Evolutionary conservation across 2,888 invertebrate genomes (phyloP).

Genomic region (Machimus rusticus): DNA sequence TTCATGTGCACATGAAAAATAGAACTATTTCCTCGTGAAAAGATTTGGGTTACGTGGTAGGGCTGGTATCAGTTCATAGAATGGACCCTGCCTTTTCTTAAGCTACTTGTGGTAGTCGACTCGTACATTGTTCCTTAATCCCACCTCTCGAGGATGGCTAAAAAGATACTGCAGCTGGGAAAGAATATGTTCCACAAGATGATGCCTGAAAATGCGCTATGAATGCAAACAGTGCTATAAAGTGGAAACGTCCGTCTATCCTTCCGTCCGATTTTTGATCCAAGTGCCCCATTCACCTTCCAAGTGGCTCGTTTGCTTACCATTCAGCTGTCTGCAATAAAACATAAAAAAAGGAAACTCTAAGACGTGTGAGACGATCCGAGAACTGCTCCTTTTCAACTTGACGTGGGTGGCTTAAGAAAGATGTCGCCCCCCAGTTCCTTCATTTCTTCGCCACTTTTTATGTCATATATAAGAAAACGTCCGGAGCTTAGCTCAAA

Average conservation of each 20-base stretch:
- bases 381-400: not conserved
- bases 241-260: not conserved
- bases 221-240: not conserved
- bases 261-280: not conserved
- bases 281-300: not conserved
- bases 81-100: not conserved
- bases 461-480: constrained; percentile 1
- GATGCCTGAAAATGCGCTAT: not conserved
- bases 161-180: not conserved
- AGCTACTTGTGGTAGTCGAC: not conserved
- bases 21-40: not conserved
- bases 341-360: not conserved
- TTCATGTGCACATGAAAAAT: constrained; percentile 15
- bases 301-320: constrained; percentile 21
- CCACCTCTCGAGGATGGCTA: not conserved
- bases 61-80: not conserved
- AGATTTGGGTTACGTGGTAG: not conserved
- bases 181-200: not conserved
- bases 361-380: not conserved
- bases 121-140: not conserved
- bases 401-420: not conserved
- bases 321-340: constrained; percentile 10
- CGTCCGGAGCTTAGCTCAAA: not conserved
- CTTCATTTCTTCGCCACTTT: not conserved
- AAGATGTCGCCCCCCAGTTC: not conserved